Evolutionary conservation across 2,113 vertebrate genomes (phyloP).

Genomic region (Myotis davidii): DNA sequence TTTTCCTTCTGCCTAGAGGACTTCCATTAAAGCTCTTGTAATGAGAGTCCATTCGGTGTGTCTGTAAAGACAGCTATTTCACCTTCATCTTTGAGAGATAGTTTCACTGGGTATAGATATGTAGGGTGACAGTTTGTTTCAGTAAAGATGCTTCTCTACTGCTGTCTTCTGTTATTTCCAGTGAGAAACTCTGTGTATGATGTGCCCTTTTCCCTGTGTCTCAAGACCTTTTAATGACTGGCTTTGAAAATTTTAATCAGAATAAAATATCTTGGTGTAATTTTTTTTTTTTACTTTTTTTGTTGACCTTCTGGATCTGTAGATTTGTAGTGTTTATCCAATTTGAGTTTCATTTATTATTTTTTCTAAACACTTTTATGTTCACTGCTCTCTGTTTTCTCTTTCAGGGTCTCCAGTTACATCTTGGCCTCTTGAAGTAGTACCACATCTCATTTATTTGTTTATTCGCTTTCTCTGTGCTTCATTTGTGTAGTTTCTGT

Average conservation of each 20-base stretch:
- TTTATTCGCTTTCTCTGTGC: neutral
- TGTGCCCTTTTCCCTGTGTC: neutral
- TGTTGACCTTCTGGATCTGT: neutral
- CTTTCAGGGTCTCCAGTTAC: neutral
- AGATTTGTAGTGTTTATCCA: neutral
- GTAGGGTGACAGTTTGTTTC: neutral
- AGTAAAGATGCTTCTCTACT: neutral
- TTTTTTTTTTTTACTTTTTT: neutral
- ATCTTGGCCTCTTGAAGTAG: neutral
- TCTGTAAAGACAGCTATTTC: neutral
- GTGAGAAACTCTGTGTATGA: neutral
- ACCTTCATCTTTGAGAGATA: neutral
- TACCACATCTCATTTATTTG: neutral
- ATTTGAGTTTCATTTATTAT: neutral
- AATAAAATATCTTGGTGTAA: neutral
- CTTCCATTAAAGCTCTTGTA: neutral
- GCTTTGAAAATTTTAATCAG: neutral
- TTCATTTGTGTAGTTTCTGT: neutral
- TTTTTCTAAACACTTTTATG: neutral
- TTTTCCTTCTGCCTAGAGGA: neutral
- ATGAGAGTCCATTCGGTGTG: neutral
- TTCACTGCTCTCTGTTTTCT: neutral
- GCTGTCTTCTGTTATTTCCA: no score
- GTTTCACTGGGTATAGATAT: neutral
- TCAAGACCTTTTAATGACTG: neutral